Base-by-base conservation (phyloP, 2,888 invertebrate genomes). In the Idaea aversata region DNA sequence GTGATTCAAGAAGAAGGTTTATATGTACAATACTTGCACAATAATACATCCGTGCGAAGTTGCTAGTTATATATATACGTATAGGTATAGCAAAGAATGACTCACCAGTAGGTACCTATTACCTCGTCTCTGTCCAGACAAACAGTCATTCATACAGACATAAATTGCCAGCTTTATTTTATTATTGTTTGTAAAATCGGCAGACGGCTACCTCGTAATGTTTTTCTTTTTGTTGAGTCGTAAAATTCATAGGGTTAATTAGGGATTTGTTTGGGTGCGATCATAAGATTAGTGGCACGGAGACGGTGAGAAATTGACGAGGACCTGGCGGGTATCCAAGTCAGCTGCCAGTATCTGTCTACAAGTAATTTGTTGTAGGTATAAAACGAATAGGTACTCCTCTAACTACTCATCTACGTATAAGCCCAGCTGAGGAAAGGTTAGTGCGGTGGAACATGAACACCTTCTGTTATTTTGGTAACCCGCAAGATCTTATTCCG, bases 251-350 rank as follows among this genome's bases (percentile, higher is more conserved):
- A 73, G 67, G 75, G 75, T 81, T 83, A 83, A 84, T 85, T 85
- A 84, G 73, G 67, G 75, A 75, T 81, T 83, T 83, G 85, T 85
- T 85, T 84, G 82, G 83, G 81, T 79, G 80, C 75, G 75, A 65
- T 72, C 72, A 69, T 79, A 74, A 81, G 77, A 77, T 75, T 75
- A 70, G 57, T 74, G 74, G 67, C 71, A 66, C 71, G 73, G 47
- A 10, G 47, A 47, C 47, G 4, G 47, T 10, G 10, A 13, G 65
- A 70, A 74, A 75, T 79, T 76, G 74, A 71, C 67, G 68, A 61
- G 67, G 64, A 70, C 16, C 74, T 87, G 87, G 88, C 87, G 79
- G 15, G 66, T 59, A 47, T 73, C 85, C 87, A 87, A 75, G 64
- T 63, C 38, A 65, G 62, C 47, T 59, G 58, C 57, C 36, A 34